Evolutionary conservation across 2,888 invertebrate genomes (phyloP), one percentile per base, ranked within the genome.

Genomic region (Andrena bicolor): DNA sequence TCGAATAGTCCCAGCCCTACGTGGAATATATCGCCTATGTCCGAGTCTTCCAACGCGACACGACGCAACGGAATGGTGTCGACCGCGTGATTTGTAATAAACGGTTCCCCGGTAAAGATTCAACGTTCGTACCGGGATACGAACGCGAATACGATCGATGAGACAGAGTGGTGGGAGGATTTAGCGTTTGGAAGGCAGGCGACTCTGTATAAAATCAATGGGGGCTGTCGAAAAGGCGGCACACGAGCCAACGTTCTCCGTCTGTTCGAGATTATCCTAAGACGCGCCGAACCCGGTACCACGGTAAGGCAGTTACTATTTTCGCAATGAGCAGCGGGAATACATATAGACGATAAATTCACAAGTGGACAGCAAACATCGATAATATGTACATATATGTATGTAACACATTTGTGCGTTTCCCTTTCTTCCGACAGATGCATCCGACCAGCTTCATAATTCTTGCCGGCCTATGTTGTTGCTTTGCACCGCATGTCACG

Each of bases 181-280:
- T 66, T 5, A 56, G 16, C 23, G 51, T 1, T 49, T 61, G 30
- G 65, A 30, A 71, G 77, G 85, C 76, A 80, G 86, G 88, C 76
- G 53, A 26, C 51, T 60, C 35, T 77, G 88, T 93, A 93, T 93
- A 93, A 92, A 93, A 91, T 91, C 90, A 69, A 66, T 30, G 48
- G 23, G 41, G 23, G 10, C 64, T 26, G 49, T 30, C 58, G 77
- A 60, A 73, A 82, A 78, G 16, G n/a, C 41, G 60, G 23, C 78
- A 64, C 51, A 74, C 68, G 16, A n/a, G 5, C n/a, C 35, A 23
- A 2, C 26, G 13, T 28, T 69, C 30, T 60, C 13, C 32, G 65
- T 23, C 41, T 35, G 35, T 64, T 61, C 10, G 60, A 56, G n/a
- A 30, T 75, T 56, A 35, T 7, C 28, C n/a, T 7, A 16, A 48